phyloP scores from a whole-genome alignment of 2,888 invertebrate genomes.

The Hymenopus coronatus region DNA sequence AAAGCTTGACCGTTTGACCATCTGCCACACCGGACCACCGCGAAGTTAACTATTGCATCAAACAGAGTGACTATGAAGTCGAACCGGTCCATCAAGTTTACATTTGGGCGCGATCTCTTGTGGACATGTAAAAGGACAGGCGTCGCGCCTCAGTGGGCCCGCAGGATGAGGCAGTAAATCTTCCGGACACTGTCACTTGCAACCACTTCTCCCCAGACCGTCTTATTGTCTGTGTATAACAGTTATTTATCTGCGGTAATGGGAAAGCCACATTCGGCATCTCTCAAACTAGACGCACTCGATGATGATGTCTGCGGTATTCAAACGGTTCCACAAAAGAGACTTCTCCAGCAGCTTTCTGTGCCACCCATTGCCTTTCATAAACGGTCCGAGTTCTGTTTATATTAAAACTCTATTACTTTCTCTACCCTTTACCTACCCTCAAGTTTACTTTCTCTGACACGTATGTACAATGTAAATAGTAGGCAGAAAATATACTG shows the following conservation, averaged over 20 bases:
- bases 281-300: neutral
- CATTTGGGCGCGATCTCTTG: neutral
- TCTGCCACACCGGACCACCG: neutral
- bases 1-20: neutral
- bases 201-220: too few species aligned
- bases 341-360: too few species aligned
- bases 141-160: neutral
- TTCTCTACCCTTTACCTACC: too few species aligned
- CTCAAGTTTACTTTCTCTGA: too few species aligned
- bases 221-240: too few species aligned
- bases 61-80: neutral
- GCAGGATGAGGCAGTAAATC: neutral
- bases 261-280: neutral
- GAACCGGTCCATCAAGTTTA: neutral
- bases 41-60: conserved; percentile 7
- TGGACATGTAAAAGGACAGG: neutral
- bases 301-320: neutral
- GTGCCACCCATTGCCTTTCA: too few species aligned
- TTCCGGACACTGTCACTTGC: neutral
- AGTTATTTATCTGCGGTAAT: neutral
- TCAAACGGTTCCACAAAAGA: too few species aligned
- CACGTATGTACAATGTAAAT: too few species aligned
- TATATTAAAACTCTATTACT: too few species aligned
- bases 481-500: too few species aligned
- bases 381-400: too few species aligned